Base-by-base conservation (phyloP, 2,113 vertebrate species). In the Epinephelus lanceolatus region DNA sequence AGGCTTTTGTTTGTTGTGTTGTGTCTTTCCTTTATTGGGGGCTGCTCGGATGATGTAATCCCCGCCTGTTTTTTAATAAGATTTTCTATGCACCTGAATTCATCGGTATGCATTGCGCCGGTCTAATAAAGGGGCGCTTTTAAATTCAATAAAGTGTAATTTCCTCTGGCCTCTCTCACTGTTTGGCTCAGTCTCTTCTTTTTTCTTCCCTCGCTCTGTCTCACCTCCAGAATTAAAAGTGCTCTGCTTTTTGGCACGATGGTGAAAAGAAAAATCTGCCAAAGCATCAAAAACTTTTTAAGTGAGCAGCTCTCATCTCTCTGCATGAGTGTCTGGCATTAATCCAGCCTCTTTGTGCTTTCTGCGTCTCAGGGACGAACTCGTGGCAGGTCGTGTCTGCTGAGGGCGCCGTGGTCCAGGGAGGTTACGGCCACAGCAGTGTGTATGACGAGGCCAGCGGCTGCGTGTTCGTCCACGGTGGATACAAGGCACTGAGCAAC, bases 401-500 rank as follows among this genome's bases (percentile, higher is more conserved):
- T 0, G 90, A 91, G 0, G 97, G 97, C 9, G 97, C 97, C 6
- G 90, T 97, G 88, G 97, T 98, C 12, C 97, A 97, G 75, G 98
- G 98, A 21, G 97, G 97, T 0, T 98, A 98, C 0, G 97, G 97
- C 51, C 97, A 99, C 92, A 98, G 97, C 72, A 99, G 97, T 2
- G 96, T 96, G 78, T 98, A 96, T 27, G 97, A 98, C 65, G 71
- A 91, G 1, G 92, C 74, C 27, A 95, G 96, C 10, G 93, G 91
- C 71, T 95, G 96, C 1, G 86, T 98, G 66, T 98, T 97, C 1
- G 90, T 97, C 75, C 97, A 98, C 0, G 97, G 97, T 6, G 97
- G 97, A 49, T 98, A 97, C 94, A 98, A 97, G 93, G 96, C 96
- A 0, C 97, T 98, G 62, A 97, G 94, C 71, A 96, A 95, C 87